These are phyloP conservation scores for Calycopis cecrops DNA, from an alignment of 1,140 invertebrate species.

Conservation along the genomic window DNA sequence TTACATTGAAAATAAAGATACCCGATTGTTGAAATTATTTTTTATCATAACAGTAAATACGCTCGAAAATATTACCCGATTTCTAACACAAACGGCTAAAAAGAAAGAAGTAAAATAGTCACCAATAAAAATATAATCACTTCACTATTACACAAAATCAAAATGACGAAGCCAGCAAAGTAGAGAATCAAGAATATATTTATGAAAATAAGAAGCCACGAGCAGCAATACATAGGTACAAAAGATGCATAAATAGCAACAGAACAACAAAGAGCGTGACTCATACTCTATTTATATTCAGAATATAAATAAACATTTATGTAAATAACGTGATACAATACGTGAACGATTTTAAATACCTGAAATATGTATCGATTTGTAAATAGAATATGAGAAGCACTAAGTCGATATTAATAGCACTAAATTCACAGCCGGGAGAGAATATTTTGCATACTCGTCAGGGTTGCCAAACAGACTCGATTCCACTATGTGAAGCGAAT, in stretches of 20 bases:
- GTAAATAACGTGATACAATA: not conserved
- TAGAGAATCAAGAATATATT: not conserved
- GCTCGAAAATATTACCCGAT: no score
- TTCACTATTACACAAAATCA: no score
- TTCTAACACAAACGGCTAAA: no score
- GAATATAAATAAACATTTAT: not conserved
- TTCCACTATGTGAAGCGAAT: no score
- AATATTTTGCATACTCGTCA: constrained; percentile 26
- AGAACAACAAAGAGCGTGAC: constrained; percentile 3
- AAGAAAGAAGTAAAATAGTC: no score
- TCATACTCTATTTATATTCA: not conserved
- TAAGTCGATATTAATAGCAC: constrained; percentile 34
- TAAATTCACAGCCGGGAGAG: constrained; percentile 29
- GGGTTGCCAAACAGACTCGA: constrained; percentile 15
- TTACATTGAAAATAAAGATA: no score
- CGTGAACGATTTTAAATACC: constrained; percentile 1
- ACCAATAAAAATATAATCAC: no score
- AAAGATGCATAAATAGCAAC: not conserved
- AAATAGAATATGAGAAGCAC: constrained; percentile 10
- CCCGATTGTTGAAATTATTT: no score
- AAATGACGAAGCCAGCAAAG: no score
- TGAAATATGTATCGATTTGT: constrained; percentile 13
- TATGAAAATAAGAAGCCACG: no score
- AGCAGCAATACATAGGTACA: not conserved
- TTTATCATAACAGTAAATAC: no score